A percentile compares a stretch with the other conserved stretches of the same genome.
phyloP scores from a whole-genome alignment of 2,888 invertebrate species.

The Habroteleia sp. region DNA sequence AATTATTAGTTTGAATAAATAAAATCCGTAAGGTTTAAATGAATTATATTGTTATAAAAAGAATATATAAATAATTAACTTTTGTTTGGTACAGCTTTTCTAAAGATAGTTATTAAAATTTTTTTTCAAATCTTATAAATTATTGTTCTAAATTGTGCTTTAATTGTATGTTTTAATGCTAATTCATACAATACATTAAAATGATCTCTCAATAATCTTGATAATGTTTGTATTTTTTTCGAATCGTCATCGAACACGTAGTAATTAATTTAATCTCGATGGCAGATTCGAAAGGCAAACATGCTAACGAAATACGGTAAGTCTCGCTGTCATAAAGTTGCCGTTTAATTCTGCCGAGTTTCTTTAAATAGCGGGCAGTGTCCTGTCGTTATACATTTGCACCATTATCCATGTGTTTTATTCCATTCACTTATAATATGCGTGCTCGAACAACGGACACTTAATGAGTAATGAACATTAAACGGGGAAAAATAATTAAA shows the following conservation, averaged over 20 bases:
- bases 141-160: too few relatives aligned
- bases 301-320: constrained; percentile 8
- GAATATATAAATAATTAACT: too few relatives aligned
- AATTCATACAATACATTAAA: too few relatives aligned
- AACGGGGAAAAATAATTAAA: constrained; percentile 47
- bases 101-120: too few relatives aligned
- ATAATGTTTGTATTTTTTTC: not conserved
- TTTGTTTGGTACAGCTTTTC: too few relatives aligned
- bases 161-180: too few relatives aligned
- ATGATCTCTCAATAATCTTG: too few relatives aligned
- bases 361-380: constrained; percentile 9
- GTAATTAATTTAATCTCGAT: constrained; percentile 9
- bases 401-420: constrained; percentile 3
- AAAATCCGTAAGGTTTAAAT: too few relatives aligned
- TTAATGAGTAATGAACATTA: constrained; percentile 25
- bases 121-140: too few relatives aligned
- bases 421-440: constrained; percentile 12
- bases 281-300: constrained; percentile 18
- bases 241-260: constrained; percentile 7
- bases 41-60: too few relatives aligned
- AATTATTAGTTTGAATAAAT: too few relatives aligned
- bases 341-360: constrained; percentile 9
- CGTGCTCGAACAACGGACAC: not conserved
- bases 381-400: constrained; percentile 7
- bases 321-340: constrained; percentile 26